Evolutionary conservation across 2,888 invertebrate genomes (phyloP), one percentile per base, ranked within the genome.

Genomic region (Drosophila paramelanica): DNA sequence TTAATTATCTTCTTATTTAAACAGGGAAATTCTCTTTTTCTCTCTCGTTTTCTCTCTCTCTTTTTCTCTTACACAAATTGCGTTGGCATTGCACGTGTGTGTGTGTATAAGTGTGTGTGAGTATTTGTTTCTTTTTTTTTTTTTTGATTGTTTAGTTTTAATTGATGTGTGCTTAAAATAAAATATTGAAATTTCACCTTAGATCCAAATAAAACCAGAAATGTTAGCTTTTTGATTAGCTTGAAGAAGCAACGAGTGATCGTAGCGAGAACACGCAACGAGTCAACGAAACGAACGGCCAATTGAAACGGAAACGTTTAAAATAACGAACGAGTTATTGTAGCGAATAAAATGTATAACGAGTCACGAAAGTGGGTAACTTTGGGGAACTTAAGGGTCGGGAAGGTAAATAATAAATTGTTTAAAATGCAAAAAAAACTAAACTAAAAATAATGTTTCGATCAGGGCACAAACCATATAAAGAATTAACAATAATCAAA

Each of bases 101-200:
- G 10, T 31, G 23, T n/a, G 36, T 47, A 8, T 45, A 31, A 51
- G 36, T 31, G 42, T 71, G 57, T 46, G 13, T 11, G 10, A 47
- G 25, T 42, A 10, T 27, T 3, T 23, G 13, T 1, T 17, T n/a
- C n/a, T n/a, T 38, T 36, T 45, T 2, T 41, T 42, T 31, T 27
- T 43, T 27, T 36, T 17, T 17, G 11, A 13, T 17, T 49, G 4
- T 45, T n/a, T 58, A 14, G 4, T 25, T 41, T 31, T 11, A 43
- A 10, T 14, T 11, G 41, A 14, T 41, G 31, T 57, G 25, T 58
- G 43, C 8, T 31, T 61, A 53, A 65, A 56, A 50, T 41, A 46
- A 51, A 49, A 41, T 53, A 39, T 39, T 8, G 5, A 52, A 46
- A 65, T 43, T 70, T 38, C 57, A 61, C 45, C 45, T 49, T 38